Conservation (phyloP, 2,113 vertebrate species). For the Pandion haliaetus region DNA sequence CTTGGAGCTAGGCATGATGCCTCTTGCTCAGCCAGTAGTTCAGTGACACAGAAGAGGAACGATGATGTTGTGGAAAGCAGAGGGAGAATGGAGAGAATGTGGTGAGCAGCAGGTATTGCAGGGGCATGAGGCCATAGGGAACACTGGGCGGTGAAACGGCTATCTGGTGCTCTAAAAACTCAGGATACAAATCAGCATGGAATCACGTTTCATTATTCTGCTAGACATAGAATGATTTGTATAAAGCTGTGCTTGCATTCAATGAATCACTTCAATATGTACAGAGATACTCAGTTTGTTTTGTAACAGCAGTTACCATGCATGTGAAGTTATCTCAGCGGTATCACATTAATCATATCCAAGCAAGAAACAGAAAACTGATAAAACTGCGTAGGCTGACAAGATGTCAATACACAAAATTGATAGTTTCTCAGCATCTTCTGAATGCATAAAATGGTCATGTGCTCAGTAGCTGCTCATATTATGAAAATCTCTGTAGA, state of each 20-base stretch:
- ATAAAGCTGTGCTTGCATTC: background rate
- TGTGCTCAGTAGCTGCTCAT: background rate
- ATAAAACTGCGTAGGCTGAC: conserved; percentile 1
- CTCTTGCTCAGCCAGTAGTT: background rate
- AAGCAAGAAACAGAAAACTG: background rate
- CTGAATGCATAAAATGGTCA: background rate
- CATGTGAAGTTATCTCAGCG: conserved; percentile 21
- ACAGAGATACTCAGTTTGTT: background rate
- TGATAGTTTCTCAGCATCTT: background rate
- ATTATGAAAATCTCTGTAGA: background rate
- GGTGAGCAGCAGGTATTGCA: background rate
- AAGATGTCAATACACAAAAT: background rate
- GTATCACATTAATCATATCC: background rate
- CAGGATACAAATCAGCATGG: background rate
- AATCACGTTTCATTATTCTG: background rate
- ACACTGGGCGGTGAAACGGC: background rate
- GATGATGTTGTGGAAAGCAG: background rate
- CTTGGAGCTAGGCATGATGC: background rate
- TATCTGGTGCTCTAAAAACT: background rate
- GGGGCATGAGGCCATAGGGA: background rate
- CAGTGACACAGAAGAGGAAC: background rate
- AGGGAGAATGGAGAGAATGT: background rate
- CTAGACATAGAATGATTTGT: background rate
- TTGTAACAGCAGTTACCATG: conserved; percentile 14
- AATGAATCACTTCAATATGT: background rate